Conservation (phyloP, 2,113 vertebrate genomes). For the Catagonus wagneri region DNA sequence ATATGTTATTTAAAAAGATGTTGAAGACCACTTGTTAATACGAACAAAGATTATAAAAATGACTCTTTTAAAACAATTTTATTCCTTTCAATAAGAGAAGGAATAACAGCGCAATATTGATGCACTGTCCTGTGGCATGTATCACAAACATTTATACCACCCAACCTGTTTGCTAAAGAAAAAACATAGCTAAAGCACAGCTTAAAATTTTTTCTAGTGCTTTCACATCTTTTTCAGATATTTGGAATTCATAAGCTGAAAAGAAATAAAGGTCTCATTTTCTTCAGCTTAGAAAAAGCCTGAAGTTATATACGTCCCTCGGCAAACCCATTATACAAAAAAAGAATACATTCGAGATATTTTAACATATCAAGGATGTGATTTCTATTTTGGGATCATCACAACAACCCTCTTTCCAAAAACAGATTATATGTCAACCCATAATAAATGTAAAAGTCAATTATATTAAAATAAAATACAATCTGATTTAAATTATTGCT, state of each 20-base stretch:
- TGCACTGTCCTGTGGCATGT: background rate
- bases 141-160: conserved; percentile 17
- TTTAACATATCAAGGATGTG: conserved; percentile 60
- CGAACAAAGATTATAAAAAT: conserved; percentile 62
- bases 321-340: conserved; percentile 37
- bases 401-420: conserved; percentile 58
- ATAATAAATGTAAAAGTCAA: conserved; percentile 65
- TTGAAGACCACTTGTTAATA: conserved; percentile 43
- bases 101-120: background rate
- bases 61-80: conserved; percentile 2
- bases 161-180: background rate
- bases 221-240: conserved; percentile 40
- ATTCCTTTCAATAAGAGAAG: background rate
- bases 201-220: conserved; percentile 36
- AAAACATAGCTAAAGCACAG: conserved; percentile 2
- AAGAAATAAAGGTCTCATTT: conserved; percentile 37
- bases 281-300: conserved; percentile 54
- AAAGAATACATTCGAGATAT: background rate
- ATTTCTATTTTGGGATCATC: conserved; percentile 54
- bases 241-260: conserved; percentile 45
- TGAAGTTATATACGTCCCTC: background rate
- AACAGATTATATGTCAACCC: conserved; percentile 62
- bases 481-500: conserved; percentile 66
- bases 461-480: conserved; percentile 71
- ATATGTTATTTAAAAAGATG: conserved; percentile 60